Evolutionary conservation across 2,888 invertebrate genomes (phyloP).

Genomic region (Volucella bombylans): DNA sequence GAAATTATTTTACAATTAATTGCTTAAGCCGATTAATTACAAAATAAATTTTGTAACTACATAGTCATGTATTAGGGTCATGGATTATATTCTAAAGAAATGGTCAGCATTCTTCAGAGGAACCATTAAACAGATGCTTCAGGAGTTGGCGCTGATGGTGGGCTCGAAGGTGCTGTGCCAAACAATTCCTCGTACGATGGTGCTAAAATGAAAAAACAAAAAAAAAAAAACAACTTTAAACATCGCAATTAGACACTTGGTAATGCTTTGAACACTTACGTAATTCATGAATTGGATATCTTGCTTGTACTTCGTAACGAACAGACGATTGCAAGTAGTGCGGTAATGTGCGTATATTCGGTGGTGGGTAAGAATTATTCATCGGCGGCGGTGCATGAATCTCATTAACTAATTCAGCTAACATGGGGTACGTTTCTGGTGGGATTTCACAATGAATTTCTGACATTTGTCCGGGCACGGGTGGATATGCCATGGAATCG

Average conservation of each 20-base stretch:
- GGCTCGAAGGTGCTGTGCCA: constrained; percentile 77
- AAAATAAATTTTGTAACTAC: background rate
- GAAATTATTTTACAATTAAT: background rate
- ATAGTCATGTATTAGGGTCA: constrained; percentile 26
- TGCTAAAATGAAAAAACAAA: constrained; percentile 75
- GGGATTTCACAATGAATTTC: constrained; percentile 20
- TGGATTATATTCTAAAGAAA: constrained; percentile 47
- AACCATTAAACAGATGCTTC: constrained; percentile 45
- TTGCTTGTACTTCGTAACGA: constrained; percentile 63
- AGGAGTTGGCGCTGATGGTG: constrained; percentile 62
- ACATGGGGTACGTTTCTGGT: constrained; percentile 30
- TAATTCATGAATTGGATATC: constrained; percentile 66
- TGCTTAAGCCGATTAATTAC: background rate
- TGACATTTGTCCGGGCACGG: constrained; percentile 3
- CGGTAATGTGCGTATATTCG: constrained; percentile 76
- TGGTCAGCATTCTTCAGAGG: constrained; percentile 41
- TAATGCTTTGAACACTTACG: constrained; percentile 39
- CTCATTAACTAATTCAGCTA: constrained; percentile 40
- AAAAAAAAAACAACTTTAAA: background rate
- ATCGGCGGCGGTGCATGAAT: constrained; percentile 74
- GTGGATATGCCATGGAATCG: constrained; percentile 76
- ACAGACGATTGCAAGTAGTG: constrained; percentile 61
- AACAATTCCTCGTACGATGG: constrained; percentile 82
- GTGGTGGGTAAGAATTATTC: constrained; percentile 81
- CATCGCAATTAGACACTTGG: background rate